Evolutionary conservation across 2,888 invertebrate genomes (phyloP), one percentile per base, ranked within the genome.

Genomic region (Hydropsyche betteni): DNA sequence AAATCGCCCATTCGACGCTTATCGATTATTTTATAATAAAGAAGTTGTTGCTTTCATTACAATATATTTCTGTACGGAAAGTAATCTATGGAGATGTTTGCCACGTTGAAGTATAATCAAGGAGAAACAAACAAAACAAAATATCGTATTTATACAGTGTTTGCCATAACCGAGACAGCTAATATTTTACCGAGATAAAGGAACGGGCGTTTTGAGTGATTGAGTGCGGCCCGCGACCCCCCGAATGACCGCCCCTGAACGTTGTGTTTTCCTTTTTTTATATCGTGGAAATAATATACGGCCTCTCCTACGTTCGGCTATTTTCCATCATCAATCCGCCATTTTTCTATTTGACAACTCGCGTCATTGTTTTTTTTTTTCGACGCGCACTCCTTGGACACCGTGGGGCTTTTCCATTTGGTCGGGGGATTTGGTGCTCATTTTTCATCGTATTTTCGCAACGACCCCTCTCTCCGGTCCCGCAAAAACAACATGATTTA

Each of bases 241-340:
- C 53, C 33, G 50, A 44, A 51, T 74, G 68, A 33, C 34, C 34
- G 70, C 51, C 55, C 6, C 58, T 72, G 52, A 16, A 52, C 24
- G 52, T 61, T 44, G 36, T 55, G 69, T 69, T 44, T 44, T 44
- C 44, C 44, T 44, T 44, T 44, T 34, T 8, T 55, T 68, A 68
- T 73, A 55, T 73, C 53, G 36, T 53, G 74, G 69, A 77, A 75
- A 75, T 77, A 75, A 75, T 61, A 75, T 69, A 72, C 64, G 68
- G 12, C 16, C 36, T 61, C 33, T 64, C 7, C 64, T 64, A 12
- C 34, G 64, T 53, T 61, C 52, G 61, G 75, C 69, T 75, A 69
- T 61, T 61, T 71, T 64, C 52, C 70, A 64, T 38, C 70, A 74
- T 77, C 73, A 77, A 75, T 77, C 64, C 77, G 50, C 70, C 75